Base-by-base conservation (phyloP, 1,140 invertebrate species). In the Phortica variegata region DNA sequence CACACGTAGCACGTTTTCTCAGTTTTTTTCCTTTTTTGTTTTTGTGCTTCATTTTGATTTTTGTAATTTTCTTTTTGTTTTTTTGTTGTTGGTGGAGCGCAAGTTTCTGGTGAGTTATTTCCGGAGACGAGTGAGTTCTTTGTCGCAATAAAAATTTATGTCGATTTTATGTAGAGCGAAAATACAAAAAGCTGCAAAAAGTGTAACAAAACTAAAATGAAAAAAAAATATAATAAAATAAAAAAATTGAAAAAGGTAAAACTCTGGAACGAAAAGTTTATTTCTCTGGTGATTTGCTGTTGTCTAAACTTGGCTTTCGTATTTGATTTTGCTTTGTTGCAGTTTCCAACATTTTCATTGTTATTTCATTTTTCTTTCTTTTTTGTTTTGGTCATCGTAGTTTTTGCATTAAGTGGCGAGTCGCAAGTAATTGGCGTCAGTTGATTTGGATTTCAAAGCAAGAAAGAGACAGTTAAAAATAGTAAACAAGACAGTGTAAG, bases 371-470 rank as follows among this genome's bases (percentile, higher is more conserved):
- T 40, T 40, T 16, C 2, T 16, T 8, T 37, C 20, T 15, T 13
- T 37, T 13, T 40, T 7, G 10, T 10, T 3, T n/a, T 5, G 17
- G 37, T 10, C n/a, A n/a, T n/a, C n/a, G n/a, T n/a, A n/a, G n/a
- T n/a, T n/a, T n/a, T n/a, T n/a, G n/a, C n/a, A n/a, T n/a, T n/a
- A n/a, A n/a, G n/a, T n/a, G n/a, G n/a, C n/a, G n/a, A n/a, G n/a
- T n/a, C n/a, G n/a, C n/a, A n/a, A n/a, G n/a, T n/a, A n/a, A n/a
- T n/a, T n/a, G n/a, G n/a, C n/a, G n/a, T n/a, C n/a, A 63, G 62
- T 66, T 66, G 68, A 66, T 66, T 66, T 66, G 68, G 68, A 66
- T 66, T 66, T 66, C 56, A 68, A 66, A 63, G 62, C 63, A 62
- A 60, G 59, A 68, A 66, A 66, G 63, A 68, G 62, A 66, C 62